A percentile compares a stretch with the other conserved stretches of the same genome.
Evolutionary conservation across 2,113 vertebrate genomes (phyloP).

Genomic region (Clarias macrocephalus): DNA sequence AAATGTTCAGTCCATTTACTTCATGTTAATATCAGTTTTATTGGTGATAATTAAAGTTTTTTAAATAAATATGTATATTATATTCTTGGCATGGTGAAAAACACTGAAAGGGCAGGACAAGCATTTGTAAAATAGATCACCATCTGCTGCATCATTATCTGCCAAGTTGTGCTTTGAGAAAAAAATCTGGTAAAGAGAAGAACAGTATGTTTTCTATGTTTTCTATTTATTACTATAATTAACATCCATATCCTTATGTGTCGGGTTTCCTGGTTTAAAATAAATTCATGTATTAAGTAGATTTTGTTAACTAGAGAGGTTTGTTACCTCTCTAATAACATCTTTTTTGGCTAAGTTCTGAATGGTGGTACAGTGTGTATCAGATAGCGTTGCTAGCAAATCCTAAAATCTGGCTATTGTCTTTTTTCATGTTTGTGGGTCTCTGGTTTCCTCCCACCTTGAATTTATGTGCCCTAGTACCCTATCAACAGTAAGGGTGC

Average conservation of each 20-base stretch:
- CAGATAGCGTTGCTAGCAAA: not conserved
- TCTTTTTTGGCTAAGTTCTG: not conserved
- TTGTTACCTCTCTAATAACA: not conserved
- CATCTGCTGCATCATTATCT: constrained; percentile 64
- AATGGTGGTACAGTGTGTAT: not conserved
- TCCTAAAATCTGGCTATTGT: not conserved
- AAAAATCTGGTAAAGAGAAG: constrained; percentile 42
- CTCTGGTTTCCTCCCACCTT: not conserved
- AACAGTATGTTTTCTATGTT: not conserved
- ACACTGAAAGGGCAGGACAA: constrained; percentile 46
- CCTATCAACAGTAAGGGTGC: not conserved
- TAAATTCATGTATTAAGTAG: not conserved
- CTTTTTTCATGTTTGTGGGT: not conserved
- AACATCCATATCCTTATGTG: not conserved
- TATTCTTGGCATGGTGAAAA: constrained; percentile 55
- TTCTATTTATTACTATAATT: not conserved
- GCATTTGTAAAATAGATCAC: constrained; percentile 61
- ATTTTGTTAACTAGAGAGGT: not conserved
- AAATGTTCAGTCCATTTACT: not conserved
- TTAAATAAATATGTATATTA: constrained; percentile 63
- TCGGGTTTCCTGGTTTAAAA: not conserved
- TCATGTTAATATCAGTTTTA: not conserved
- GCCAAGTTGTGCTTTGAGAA: constrained; percentile 48
- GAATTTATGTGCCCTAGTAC: too few relatives aligned
- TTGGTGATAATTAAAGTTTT: constrained; percentile 47